phyloP scores from a whole-genome alignment of 2,113 vertebrate species.

The Cercocebus atys region DNA sequence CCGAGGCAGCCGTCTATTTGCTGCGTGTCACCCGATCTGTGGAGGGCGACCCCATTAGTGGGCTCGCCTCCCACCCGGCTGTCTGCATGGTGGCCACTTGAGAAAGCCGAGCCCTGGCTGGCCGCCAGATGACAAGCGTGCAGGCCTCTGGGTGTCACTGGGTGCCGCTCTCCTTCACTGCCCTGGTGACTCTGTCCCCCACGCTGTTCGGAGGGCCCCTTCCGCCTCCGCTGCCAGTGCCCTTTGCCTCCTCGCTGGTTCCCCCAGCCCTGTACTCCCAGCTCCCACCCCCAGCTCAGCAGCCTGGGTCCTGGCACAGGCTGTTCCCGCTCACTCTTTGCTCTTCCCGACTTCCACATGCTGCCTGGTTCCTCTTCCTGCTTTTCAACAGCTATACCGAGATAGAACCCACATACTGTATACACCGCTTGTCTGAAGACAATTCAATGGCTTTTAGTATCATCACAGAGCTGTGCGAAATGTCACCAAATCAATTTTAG shows the following conservation, averaged over 20 bases:
- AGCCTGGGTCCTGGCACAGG: accelerated
- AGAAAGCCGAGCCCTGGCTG: neutral
- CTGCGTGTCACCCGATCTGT: accelerated
- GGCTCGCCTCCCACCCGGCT: accelerated
- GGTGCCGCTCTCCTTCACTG: neutral
- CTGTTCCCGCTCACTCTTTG: neutral
- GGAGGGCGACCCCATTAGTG: accelerated
- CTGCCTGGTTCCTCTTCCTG: accelerated
- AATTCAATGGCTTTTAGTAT: accelerated
- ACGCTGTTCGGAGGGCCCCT: neutral
- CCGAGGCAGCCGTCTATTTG: accelerated
- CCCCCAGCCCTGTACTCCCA: too few species aligned
- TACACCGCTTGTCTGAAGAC: accelerated
- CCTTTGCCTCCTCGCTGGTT: too few species aligned
- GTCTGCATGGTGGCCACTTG: accelerated
- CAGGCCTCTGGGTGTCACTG: neutral
- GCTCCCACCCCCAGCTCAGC: neutral
- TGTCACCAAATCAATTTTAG: accelerated
- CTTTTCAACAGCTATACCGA: neutral
- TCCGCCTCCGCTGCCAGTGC: accelerated
- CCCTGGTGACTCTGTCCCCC: neutral
- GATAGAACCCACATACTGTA: accelerated
- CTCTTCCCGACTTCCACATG: neutral
- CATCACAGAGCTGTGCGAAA: neutral
- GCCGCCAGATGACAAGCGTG: accelerated